Percentiles rank a stretch among this genome's conserved stretches.
Conservation (phyloP, 1,140 invertebrate genomes). For the Polypedilum pembai region DNA sequence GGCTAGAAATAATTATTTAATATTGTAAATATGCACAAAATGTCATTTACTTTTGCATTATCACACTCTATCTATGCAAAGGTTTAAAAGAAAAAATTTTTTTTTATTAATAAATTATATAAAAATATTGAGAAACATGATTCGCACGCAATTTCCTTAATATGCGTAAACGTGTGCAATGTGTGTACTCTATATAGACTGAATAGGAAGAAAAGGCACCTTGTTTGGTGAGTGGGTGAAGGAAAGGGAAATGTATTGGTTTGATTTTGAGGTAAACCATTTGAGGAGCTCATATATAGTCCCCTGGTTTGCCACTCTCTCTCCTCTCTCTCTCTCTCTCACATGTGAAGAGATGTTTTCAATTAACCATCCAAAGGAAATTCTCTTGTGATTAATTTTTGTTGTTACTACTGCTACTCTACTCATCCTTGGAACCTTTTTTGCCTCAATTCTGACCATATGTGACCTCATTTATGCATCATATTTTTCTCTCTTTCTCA, state of each 20-base stretch:
- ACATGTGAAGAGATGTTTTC: constrained; percentile 6
- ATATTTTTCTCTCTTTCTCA: constrained; percentile 42
- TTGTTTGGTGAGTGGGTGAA: background rate
- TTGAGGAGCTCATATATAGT: constrained; percentile 26
- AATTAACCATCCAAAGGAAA: constrained; percentile 21
- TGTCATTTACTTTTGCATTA: background rate
- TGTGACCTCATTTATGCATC: background rate
- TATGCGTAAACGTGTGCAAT: background rate
- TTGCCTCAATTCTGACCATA: background rate
- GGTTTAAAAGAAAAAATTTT: too few relatives aligned
- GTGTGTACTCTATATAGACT: background rate
- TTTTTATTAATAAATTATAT: too few relatives aligned
- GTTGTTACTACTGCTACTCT: background rate
- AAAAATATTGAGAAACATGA: constrained; percentile 1
- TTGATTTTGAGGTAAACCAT: constrained; percentile 28
- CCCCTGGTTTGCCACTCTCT: background rate
- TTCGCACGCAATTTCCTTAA: background rate
- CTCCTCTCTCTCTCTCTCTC: background rate
- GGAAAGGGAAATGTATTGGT: constrained; percentile 28
- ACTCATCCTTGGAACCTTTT: background rate
- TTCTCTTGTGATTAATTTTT: constrained; percentile 19
- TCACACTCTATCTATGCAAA: too few relatives aligned
- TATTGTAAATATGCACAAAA: background rate
- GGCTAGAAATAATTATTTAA: constrained; percentile 1
- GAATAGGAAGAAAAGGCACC: background rate